A percentile compares a stretch with the other conserved stretches of the same genome.
Conservation (phyloP, 2,113 vertebrate species). For the Coracopsis vasa region DNA sequence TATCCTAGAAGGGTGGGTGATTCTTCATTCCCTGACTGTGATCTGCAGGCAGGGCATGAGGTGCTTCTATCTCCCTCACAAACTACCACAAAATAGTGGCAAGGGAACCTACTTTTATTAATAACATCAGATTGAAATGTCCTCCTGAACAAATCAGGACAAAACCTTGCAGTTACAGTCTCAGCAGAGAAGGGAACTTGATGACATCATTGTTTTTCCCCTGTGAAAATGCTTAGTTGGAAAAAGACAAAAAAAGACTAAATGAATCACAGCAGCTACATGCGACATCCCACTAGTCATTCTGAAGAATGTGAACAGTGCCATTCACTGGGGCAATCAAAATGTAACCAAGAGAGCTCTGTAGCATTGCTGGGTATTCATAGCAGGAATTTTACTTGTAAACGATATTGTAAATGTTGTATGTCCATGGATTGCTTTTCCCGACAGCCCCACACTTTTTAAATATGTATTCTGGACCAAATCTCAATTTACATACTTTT, state of each 20-base stretch:
- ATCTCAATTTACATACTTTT: background rate
- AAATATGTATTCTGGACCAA: background rate
- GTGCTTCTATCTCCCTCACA: background rate
- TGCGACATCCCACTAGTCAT: background rate
- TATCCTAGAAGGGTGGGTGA: constrained; percentile 39
- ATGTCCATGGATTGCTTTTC: background rate
- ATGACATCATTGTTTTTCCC: constrained; percentile 13
- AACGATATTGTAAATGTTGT: background rate
- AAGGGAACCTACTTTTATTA: background rate
- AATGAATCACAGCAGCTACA: background rate
- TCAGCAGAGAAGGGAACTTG: background rate
- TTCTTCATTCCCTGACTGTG: constrained; percentile 39
- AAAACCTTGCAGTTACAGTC: background rate
- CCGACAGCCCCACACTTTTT: background rate
- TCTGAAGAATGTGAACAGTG: background rate
- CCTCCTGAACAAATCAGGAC: background rate
- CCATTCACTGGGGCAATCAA: background rate
- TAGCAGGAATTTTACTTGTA: background rate
- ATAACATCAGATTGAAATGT: background rate
- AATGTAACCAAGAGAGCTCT: background rate
- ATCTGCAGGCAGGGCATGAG: constrained; percentile 24
- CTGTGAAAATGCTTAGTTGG: constrained; percentile 33
- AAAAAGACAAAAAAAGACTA: constrained; percentile 29
- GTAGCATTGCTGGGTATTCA: background rate
- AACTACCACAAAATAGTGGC: background rate